Percentiles rank a stretch among this genome's conserved stretches.
Evolutionary conservation across 2,888 invertebrate genomes (phyloP).

Genomic region (Polietes domitor): DNA sequence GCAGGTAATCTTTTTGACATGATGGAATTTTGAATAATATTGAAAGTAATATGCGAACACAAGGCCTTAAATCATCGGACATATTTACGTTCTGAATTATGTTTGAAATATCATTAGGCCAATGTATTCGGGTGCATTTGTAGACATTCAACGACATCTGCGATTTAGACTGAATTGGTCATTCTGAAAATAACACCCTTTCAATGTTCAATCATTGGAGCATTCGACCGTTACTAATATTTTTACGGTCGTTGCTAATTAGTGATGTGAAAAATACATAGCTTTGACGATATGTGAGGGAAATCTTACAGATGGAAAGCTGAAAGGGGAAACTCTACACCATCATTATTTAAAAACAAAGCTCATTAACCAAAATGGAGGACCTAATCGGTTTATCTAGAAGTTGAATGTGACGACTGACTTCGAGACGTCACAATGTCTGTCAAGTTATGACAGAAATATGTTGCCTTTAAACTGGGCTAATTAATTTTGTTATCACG

Average conservation of each 20-base stretch:
- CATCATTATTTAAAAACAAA: neutral
- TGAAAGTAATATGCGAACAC: too few species aligned
- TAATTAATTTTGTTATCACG: conserved; percentile 55
- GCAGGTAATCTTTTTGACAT: neutral
- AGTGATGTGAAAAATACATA: conserved; percentile 60
- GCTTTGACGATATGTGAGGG: neutral
- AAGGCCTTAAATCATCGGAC: too few species aligned
- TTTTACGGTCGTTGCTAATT: conserved; percentile 68
- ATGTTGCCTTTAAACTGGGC: neutral
- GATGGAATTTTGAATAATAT: neutral
- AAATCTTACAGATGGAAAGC: conserved; percentile 11
- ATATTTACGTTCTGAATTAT: too few species aligned
- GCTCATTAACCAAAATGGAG: neutral
- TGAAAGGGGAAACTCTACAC: neutral
- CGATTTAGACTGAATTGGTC: too few species aligned
- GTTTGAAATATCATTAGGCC: too few species aligned
- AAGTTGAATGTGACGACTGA: neutral
- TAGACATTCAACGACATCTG: too few species aligned
- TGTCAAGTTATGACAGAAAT: neutral
- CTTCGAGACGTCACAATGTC: neutral
- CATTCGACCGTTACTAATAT: conserved; percentile 54
- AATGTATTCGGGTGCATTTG: too few species aligned
- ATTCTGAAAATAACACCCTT: neutral
- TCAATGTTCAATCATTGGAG: neutral
- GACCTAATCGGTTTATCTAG: neutral